A percentile compares a stretch with the other conserved stretches of the same genome.
phyloP scores from a whole-genome alignment of 2,888 invertebrate genomes.

The Mechanitis mazaeus region DNA sequence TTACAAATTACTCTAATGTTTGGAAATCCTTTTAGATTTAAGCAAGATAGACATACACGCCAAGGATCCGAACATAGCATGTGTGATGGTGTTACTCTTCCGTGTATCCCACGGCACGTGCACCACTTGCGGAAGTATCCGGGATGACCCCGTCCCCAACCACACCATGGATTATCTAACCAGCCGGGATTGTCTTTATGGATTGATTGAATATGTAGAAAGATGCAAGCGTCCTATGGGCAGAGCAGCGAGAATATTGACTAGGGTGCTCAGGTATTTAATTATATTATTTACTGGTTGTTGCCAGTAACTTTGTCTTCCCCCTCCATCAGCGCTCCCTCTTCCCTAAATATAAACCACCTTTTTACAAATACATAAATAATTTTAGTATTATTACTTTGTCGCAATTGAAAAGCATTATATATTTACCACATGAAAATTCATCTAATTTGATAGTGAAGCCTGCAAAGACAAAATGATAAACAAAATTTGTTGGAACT shows the following conservation, averaged over 20 bases:
- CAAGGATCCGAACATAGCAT: conserved; percentile 58
- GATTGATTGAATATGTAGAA: conserved; percentile 67
- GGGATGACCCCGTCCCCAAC: conserved; percentile 50
- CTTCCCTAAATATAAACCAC: no score
- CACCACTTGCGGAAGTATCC: conserved; percentile 39
- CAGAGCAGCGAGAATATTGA: conserved; percentile 71
- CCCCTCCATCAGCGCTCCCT: no score
- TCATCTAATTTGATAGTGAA: no score
- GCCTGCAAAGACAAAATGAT: no score
- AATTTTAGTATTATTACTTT: no score
- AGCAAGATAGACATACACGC: conserved; percentile 27
- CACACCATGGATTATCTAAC: conserved; percentile 57
- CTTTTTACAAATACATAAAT: no score
- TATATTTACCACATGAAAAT: no score
- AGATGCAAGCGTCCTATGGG: conserved; percentile 64
- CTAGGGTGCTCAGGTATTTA: conserved; percentile 68
- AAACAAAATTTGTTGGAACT: no score
- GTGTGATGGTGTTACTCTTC: conserved; percentile 60
- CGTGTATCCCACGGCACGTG: conserved; percentile 61
- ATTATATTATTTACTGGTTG: neutral
- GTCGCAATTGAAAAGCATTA: no score
- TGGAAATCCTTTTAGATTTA: conserved; percentile 11
- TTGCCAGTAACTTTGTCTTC: no score
- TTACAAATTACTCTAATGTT: no score
- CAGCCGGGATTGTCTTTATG: conserved; percentile 56